A percentile compares a stretch with the other conserved stretches of the same genome.
phyloP scores from a whole-genome alignment of 1,140 invertebrate species.

The Limonius californicus region DNA sequence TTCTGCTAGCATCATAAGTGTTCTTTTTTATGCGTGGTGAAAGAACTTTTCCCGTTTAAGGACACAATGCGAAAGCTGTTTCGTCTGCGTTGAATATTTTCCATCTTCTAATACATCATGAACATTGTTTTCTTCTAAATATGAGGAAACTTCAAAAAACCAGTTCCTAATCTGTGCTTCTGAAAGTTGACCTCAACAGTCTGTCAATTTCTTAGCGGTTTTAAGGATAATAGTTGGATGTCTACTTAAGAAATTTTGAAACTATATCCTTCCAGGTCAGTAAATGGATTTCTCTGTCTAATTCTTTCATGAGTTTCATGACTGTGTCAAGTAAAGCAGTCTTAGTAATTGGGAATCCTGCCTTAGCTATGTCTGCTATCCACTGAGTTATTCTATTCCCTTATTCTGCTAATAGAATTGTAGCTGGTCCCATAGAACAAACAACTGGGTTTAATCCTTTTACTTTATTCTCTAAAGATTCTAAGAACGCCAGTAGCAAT shows the following conservation, averaged over 20 bases:
- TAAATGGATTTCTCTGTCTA: constrained; percentile 22
- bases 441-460: too few species aligned
- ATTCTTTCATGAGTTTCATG: constrained; percentile 15
- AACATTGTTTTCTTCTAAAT: background rate
- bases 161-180: background rate
- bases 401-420: constrained; percentile 2
- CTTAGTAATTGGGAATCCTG: constrained; percentile 30
- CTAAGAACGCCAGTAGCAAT: too few species aligned
- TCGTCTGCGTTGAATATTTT: constrained; percentile 46
- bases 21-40: constrained; percentile 33
- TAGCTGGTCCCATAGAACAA: background rate
- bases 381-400: constrained; percentile 15
- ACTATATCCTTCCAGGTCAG: constrained; percentile 21
- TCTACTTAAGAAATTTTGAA: constrained; percentile 17
- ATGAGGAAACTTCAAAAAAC: background rate
- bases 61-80: constrained; percentile 40
- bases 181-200: background rate
- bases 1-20: constrained; percentile 39
- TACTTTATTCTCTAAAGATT: too few species aligned
- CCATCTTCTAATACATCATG: background rate
- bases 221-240: background rate
- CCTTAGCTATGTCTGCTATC: constrained; percentile 5
- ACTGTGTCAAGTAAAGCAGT: constrained; percentile 23
- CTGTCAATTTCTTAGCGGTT: background rate
- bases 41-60: constrained; percentile 36